A percentile compares a stretch with the other conserved stretches of the same genome.
Evolutionary conservation across 2,113 vertebrate genomes (phyloP).

Genomic region (Silurus meridionalis): DNA sequence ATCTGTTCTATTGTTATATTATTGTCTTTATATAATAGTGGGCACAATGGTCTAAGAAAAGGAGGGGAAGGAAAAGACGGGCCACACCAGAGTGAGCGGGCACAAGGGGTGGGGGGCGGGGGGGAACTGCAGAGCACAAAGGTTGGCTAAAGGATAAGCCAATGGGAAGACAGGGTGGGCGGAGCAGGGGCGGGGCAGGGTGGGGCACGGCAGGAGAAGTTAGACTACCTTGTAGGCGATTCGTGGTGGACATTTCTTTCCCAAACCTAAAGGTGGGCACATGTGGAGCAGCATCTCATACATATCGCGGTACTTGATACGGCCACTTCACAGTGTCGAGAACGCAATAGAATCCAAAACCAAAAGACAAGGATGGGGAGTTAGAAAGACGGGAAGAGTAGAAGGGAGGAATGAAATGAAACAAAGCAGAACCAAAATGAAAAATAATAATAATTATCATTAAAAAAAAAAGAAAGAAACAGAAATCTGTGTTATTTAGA

Average conservation of each 20-base stretch:
- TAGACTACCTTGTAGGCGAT: conserved; percentile 98
- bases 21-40: conserved; percentile 33
- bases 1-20: conserved; percentile 1
- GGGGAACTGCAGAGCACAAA: conserved; percentile 67
- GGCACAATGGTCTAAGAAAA: conserved; percentile 24
- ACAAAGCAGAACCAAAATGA: conserved; percentile 68
- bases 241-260: conserved; percentile 97
- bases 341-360: conserved; percentile 57
- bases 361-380: conserved; percentile 64
- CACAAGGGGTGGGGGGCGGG: conserved; percentile 50
- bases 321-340: conserved; percentile 82
- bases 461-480: conserved; percentile 66
- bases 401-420: conserved; percentile 57
- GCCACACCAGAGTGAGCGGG: conserved; percentile 59
- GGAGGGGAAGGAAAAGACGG: conserved; percentile 31
- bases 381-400: conserved; percentile 60
- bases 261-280: conserved; percentile 98
- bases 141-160: conserved; percentile 64
- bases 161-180: conserved; percentile 62
- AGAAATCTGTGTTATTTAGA: conserved; percentile 85
- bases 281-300: conserved; percentile 99
- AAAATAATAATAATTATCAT: conserved; percentile 46
- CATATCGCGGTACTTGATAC: conserved; percentile 99
- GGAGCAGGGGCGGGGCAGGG: conserved; percentile 35
- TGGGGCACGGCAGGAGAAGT: conserved; percentile 51